Conservation (phyloP, 1,140 invertebrate genomes). For the Trachymyrmex cornetzi region DNA sequence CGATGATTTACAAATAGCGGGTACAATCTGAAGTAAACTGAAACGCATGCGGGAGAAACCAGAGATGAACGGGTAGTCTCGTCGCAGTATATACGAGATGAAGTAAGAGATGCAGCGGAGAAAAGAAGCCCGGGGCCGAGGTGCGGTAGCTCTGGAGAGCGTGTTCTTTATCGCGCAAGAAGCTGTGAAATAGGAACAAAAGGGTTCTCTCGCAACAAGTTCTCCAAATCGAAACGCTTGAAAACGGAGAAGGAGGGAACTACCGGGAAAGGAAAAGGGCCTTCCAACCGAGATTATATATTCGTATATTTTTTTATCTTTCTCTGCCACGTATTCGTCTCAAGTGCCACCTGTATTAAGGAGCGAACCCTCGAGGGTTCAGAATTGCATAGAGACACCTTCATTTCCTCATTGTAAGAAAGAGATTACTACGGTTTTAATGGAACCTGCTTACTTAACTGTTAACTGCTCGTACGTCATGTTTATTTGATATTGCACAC, state of each 20-base stretch:
- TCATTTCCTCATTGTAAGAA: conserved; percentile 27
- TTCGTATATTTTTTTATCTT: conserved; percentile 53
- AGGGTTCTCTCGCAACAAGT: conserved; percentile 72
- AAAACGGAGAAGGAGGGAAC: conserved; percentile 50
- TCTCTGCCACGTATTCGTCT: not conserved
- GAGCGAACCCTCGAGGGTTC: conserved; percentile 14
- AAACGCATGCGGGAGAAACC: conserved; percentile 30
- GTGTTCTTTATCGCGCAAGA: conserved; percentile 79
- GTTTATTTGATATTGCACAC: not conserved
- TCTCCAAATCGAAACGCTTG: conserved; percentile 73
- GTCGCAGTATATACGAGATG: conserved; percentile 17
- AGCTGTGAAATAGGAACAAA: conserved; percentile 81
- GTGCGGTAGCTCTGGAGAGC: conserved; percentile 74
- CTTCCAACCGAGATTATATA: conserved; percentile 22
- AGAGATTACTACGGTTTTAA: not conserved
- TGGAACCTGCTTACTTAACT: conserved; percentile 1
- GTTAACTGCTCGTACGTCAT: not conserved
- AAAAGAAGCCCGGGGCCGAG: conserved; percentile 74
- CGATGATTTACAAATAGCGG: conserved; percentile 38
- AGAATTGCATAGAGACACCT: conserved; percentile 19
- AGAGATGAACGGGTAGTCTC: conserved; percentile 28
- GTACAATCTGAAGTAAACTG: conserved; percentile 33
- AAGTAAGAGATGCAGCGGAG: conserved; percentile 35
- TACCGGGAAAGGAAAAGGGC: conserved; percentile 1
- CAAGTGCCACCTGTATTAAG: conserved; percentile 38